These are phyloP conservation scores for Enteromius fasciolatus DNA, from an alignment of 2,797 vertebrate species.

Conservation along the genomic window DNA sequence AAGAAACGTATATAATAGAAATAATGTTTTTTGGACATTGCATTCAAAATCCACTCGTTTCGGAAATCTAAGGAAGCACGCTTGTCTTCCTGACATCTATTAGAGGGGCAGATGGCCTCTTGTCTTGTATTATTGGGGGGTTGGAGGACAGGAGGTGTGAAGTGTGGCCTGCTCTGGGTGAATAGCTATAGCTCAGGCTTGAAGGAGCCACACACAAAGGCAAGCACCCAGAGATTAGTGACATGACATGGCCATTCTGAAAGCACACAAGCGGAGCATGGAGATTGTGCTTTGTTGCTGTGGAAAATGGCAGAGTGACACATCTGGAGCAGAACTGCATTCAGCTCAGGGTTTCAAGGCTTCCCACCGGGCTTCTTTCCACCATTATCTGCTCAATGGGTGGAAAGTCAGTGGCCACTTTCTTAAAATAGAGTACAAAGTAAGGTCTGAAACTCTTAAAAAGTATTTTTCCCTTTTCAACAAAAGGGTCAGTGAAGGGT, in stretches of 20 bases:
- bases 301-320: slow-evolving; percentile 70
- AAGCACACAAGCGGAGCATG: slow-evolving; percentile 61
- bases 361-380: slow-evolving; percentile 50
- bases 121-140: slow-evolving; percentile 63
- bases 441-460: not conserved
- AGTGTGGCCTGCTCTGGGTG: slow-evolving; percentile 57
- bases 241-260: slow-evolving; percentile 60
- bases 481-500: not conserved
- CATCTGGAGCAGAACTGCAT: slow-evolving; percentile 71
- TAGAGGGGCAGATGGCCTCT: slow-evolving; percentile 74
- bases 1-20: not conserved
- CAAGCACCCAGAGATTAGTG: slow-evolving; percentile 51
- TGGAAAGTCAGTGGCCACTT: slow-evolving; percentile 61
- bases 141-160: slow-evolving; percentile 49
- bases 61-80: not conserved
- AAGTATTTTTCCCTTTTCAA: not conserved
- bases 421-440: slow-evolving; percentile 6
- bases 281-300: slow-evolving; percentile 71
- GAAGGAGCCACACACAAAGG: slow-evolving; percentile 43
- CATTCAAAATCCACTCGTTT: not conserved
- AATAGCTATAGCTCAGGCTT: slow-evolving; percentile 43
- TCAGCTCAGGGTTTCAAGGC: slow-evolving; percentile 22
- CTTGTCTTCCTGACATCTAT: slow-evolving; percentile 64
- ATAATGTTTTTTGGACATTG: not conserved
- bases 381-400: slow-evolving; percentile 75